These are phyloP conservation scores for Nephrotoma flavescens DNA, from an alignment of 2,888 invertebrate genomes.

Conservation along the genomic window DNA sequence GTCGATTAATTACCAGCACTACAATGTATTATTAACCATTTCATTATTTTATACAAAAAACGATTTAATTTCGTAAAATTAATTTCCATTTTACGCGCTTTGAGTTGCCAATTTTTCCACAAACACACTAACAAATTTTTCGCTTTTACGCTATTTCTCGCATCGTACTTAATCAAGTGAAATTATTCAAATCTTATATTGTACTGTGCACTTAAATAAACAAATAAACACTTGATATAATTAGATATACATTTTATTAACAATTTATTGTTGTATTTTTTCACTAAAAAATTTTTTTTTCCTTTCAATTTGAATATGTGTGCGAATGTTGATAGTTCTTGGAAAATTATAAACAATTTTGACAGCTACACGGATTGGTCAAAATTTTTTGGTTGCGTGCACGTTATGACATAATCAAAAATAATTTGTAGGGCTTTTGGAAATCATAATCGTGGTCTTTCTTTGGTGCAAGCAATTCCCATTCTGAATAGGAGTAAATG, in stretches of 20 bases:
- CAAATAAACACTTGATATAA: neutral
- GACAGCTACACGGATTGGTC: neutral
- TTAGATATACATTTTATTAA: neutral
- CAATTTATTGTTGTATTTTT: neutral
- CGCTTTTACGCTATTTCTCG: neutral
- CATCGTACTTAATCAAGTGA: neutral
- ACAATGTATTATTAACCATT: neutral
- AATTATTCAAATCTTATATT: neutral
- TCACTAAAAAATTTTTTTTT: neutral
- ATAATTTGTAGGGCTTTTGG: neutral
- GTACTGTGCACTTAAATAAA: neutral
- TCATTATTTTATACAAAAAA: neutral
- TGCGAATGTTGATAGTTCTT: neutral
- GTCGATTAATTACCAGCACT: neutral
- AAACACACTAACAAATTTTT: neutral
- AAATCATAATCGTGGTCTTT: neutral
- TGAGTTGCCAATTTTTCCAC: neutral
- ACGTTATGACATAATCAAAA: neutral
- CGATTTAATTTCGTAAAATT: neutral
- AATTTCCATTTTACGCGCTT: neutral
- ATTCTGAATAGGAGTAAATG: neutral
- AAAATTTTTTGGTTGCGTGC: neutral
- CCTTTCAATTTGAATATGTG: neutral
- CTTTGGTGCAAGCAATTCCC: neutral
- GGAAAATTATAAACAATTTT: neutral